A percentile compares a stretch with the other conserved stretches of the same genome.
Conservation (phyloP, 2,888 invertebrate genomes). For the Podotricha telesiphe region DNA sequence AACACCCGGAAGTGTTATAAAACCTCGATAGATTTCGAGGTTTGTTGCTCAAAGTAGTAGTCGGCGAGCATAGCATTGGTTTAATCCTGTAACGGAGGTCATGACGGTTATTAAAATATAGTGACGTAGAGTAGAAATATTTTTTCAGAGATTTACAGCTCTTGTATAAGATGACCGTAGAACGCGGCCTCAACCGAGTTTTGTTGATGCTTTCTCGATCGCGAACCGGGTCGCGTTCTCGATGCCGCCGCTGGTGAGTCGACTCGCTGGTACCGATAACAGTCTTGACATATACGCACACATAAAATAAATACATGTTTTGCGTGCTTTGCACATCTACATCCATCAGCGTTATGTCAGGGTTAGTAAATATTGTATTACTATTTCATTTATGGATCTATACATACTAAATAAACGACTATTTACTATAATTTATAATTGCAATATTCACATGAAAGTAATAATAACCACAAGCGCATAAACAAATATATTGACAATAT, state of each 20-base stretch:
- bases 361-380: constrained; percentile 63
- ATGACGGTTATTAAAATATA: constrained; percentile 34
- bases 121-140: constrained; percentile 26
- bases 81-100: constrained; percentile 46
- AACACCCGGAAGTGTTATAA: constrained; percentile 44
- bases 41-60: constrained; percentile 36
- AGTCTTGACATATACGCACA: constrained; percentile 52
- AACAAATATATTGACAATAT: not conserved
- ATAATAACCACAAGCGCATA: not conserved
- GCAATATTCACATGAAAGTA: not conserved
- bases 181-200: constrained; percentile 82
- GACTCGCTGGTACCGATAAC: constrained; percentile 46
- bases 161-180: constrained; percentile 36
- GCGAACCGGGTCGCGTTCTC: constrained; percentile 83
- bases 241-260: constrained; percentile 65
- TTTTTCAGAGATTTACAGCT: constrained; percentile 31
- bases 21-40: constrained; percentile 47
- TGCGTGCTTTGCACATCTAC: constrained; percentile 55
- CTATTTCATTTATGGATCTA: constrained; percentile 27
- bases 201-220: constrained; percentile 83
- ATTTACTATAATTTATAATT: constrained; percentile 3
- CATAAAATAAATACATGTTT: constrained; percentile 51
- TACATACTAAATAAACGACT: constrained; percentile 9
- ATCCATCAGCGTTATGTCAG: constrained; percentile 61
- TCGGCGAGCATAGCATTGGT: constrained; percentile 41